Base-by-base conservation (phyloP, 2,888 invertebrate genomes). In the Monopis laevigella region DNA sequence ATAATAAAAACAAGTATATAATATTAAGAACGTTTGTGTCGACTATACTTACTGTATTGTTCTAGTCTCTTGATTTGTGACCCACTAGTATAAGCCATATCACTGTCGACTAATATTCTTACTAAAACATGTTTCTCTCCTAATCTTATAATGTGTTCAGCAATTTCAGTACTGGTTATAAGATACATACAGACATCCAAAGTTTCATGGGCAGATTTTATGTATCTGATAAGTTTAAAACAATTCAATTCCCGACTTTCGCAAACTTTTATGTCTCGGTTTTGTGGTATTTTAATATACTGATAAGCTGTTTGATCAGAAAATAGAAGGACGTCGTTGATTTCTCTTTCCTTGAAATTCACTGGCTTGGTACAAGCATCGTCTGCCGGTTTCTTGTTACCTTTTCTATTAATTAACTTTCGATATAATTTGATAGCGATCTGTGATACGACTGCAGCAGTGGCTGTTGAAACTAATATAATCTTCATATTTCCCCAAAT, bases 111-210 rank as follows among this genome's bases (percentile, higher is more conserved):
- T 43, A 80, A 58, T 53, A 80, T 69, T 58, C 80, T 64, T 43
- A 80, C 72, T 50, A 77, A 53, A 50, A 80, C 65, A 50, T 78
- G 78, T 58, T 65, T 73, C 47, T 78, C 73, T 52, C 80, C 80
- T 49, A 80, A 52, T 46, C 74, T 60, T 49, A 80, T 72, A 18
- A 80, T 73, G 54, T 75, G 73, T 54, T 80, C 80, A 28, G 70
- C 59, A 44, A 80, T 80, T 59, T 80, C 77, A 47, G 52, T 63
- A 51, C 80, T 80, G 19, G 80, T 80, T 47, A 80, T 77, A 46
- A 80, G 62, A 59, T 80, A 80, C 80, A 80, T 80, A 54, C 80
- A 80, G 36, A 80, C 77, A 46, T 80, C 80, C 13, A 80, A 53
- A 2, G 80, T 80, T 54, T 80, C 80, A 49, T 70, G 70, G 45